Base-by-base conservation (phyloP, 2,797 vertebrate genomes). In the Trachops cirrhosus region DNA sequence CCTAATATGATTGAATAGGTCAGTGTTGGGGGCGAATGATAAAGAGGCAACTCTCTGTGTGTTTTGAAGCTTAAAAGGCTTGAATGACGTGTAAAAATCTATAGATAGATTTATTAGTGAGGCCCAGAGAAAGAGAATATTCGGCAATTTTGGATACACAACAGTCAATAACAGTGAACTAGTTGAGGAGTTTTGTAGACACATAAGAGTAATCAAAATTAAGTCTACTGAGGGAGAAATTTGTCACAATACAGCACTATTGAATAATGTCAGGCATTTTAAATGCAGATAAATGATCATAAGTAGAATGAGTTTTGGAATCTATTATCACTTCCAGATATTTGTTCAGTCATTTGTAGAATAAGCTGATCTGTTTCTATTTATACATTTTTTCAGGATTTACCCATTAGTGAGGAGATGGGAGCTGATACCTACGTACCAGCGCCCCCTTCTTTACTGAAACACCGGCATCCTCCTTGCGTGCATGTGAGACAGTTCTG, bases 271-370 rank as follows among this genome's bases (percentile, higher is more conserved):
- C 89, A 84, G 73, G 11, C 18, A 86, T 39, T 90, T 86, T 95
- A 95, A 96, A 96, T 95, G 29, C 86, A 95, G 91, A 97, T 88
- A 92, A 97, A 97, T 93, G 77, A 75, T 92, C 59, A 92, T 88
- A 93, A 74, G 34, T 71, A 34, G 29, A 90, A 94, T 79, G 18
- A 16, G 22, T 70, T 93, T 94, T 74, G 44, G 52, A 91, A 92
- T 90, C 68, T 89, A 46, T 94, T 46, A 78, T 83, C 52, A 15
- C 50, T 95, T 87, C 29, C 12, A 70, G 26, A 64, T 46, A 78
- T 54, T 48, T 93, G 11, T 57, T 96, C 86, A 15, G 34, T 59
- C 34, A 44, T 90, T 85, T 89, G 32, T 80, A 85, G 85, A 89
- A 50, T 18, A 15, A 82, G 9, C 29, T 59, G 50, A 77, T 5